A percentile compares a stretch with the other conserved stretches of the same genome.
These are phyloP conservation scores for Pithys albifrons DNA, from an alignment of 2,113 vertebrate genomes.

Conservation along the genomic window DNA sequence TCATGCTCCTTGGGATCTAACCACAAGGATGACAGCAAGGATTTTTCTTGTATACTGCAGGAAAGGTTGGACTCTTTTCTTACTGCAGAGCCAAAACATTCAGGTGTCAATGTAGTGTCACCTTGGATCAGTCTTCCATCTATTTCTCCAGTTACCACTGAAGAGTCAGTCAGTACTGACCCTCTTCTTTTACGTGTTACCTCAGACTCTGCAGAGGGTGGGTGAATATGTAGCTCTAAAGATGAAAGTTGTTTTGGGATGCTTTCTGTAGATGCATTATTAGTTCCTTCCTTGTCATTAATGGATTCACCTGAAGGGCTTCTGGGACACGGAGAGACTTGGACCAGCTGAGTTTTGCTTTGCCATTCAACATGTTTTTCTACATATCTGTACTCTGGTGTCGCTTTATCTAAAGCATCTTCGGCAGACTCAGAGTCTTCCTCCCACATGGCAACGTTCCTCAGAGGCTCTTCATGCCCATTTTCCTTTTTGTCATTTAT, in stretches of 20 bases:
- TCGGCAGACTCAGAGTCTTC: slow-evolving; percentile 61
- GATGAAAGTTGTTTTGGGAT: not conserved
- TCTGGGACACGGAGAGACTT: slow-evolving; percentile 57
- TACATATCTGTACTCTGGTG: slow-evolving; percentile 24
- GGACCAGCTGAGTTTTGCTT: slow-evolving; percentile 10
- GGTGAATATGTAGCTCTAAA: not conserved
- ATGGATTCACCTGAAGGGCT: slow-evolving; percentile 52
- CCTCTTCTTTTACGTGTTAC: slow-evolving; percentile 35
- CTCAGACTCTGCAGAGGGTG: not conserved
- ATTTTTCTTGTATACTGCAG: not conserved
- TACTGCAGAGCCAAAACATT: not conserved
- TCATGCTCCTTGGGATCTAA: slow-evolving; percentile 28
- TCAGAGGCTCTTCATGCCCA: not conserved
- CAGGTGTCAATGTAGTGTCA: not conserved
- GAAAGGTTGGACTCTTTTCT: slow-evolving; percentile 27
- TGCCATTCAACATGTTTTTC: not conserved
- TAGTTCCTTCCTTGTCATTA: not conserved
- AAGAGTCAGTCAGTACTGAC: slow-evolving; percentile 47
- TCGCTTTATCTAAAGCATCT: slow-evolving; percentile 67
- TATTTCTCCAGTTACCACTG: slow-evolving; percentile 41
- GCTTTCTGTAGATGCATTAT: not conserved
- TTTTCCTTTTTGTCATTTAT: slow-evolving; percentile 12
- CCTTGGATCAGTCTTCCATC: slow-evolving; percentile 68
- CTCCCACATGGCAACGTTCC: not conserved
- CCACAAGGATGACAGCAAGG: slow-evolving; percentile 22